phyloP scores from a whole-genome alignment of 1,140 invertebrate species.

The Ceratosolen fusciceps region DNA sequence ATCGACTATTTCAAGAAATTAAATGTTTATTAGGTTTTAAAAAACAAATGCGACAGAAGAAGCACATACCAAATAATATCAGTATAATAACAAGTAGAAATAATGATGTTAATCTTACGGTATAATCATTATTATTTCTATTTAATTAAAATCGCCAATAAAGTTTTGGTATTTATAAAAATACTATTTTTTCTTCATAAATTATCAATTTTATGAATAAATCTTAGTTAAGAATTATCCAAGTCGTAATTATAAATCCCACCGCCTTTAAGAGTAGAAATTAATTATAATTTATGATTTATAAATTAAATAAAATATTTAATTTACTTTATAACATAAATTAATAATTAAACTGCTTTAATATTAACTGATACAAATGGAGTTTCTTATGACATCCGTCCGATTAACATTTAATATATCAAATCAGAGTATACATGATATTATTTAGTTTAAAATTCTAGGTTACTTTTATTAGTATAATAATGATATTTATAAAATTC shows the following conservation, averaged over 20 bases:
- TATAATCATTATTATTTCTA: neutral
- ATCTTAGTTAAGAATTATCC: neutral
- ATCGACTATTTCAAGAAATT: neutral
- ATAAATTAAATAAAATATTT: too few species aligned
- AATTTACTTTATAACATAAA: too few species aligned
- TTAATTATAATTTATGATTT: neutral
- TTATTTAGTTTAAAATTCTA: neutral
- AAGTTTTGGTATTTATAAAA: neutral
- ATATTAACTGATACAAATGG: too few species aligned
- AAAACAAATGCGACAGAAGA: neutral
- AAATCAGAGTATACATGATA: neutral
- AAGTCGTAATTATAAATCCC: neutral
- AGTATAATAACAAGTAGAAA: neutral
- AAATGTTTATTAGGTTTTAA: slow-evolving; percentile 1
- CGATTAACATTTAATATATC: too few species aligned
- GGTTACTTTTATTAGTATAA: neutral
- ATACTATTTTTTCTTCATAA: neutral
- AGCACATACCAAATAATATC: neutral
- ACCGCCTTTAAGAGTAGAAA: neutral
- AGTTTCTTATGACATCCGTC: too few species aligned
- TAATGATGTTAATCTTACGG: neutral
- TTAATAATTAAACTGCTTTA: too few species aligned
- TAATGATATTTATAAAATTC: neutral
- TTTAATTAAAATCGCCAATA: neutral
- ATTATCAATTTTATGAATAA: neutral